phyloP scores from a whole-genome alignment of 2,113 vertebrate genomes.

The Neodon shergylaensis region DNA sequence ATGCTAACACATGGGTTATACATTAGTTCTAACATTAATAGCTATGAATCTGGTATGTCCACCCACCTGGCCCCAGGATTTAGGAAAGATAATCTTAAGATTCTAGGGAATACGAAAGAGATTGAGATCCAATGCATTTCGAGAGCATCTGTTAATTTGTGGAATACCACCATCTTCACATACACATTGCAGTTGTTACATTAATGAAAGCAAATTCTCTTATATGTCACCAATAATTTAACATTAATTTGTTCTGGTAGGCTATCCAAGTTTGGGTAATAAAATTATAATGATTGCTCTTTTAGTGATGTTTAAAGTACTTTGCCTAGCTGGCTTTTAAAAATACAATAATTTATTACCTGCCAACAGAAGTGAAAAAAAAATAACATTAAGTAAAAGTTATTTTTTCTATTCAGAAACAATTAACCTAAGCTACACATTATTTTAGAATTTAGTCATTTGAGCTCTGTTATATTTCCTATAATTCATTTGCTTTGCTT shows the following conservation, averaged over 20 bases:
- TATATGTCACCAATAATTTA: not conserved
- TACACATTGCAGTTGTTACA: not conserved
- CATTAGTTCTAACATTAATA: not conserved
- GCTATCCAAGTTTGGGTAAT: not conserved
- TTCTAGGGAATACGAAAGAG: not conserved
- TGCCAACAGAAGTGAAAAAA: slow-evolving; percentile 5
- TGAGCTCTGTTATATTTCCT: not conserved
- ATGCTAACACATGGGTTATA: not conserved
- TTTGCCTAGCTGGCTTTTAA: slow-evolving; percentile 22
- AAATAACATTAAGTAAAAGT: slow-evolving; percentile 12
- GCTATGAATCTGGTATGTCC: not conserved
- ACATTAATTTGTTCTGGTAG: slow-evolving; percentile 33
- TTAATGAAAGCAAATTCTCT: not conserved
- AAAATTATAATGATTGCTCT: slow-evolving; percentile 44
- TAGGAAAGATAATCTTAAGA: not conserved
- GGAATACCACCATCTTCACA: not conserved
- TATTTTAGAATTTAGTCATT: slow-evolving; percentile 5
- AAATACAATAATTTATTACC: slow-evolving; percentile 44
- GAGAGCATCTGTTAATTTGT: not conserved
- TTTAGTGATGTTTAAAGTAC: slow-evolving; percentile 37
- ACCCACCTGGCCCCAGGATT: not conserved
- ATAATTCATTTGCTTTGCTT: not conserved
- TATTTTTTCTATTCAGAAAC: not conserved
- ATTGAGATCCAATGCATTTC: not conserved
- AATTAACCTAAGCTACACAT: not conserved